phyloP scores from a whole-genome alignment of 2,888 invertebrate species.

The Mythimna vitellina region DNA sequence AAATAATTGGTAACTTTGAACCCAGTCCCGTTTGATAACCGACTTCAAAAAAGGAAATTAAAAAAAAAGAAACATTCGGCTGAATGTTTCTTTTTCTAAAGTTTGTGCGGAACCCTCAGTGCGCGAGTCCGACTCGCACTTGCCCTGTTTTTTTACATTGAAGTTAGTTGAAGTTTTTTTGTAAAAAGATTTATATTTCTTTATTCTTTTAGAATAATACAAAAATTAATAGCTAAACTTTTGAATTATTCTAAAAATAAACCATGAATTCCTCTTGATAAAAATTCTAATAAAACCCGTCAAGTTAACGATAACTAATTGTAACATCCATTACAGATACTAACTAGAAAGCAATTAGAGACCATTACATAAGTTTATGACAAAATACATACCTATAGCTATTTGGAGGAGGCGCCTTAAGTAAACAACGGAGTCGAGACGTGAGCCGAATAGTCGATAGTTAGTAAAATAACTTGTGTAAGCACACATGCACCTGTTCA shows the following conservation, averaged over 20 bases:
- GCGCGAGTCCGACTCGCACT: no score
- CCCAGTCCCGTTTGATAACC: neutral
- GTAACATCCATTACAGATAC: constrained; percentile 20
- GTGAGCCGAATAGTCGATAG: constrained; percentile 76
- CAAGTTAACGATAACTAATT: constrained; percentile 21
- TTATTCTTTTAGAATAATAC: no score
- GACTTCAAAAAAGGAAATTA: no score
- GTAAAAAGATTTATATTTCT: no score
- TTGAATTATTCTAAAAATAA: neutral
- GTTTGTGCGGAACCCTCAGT: no score
- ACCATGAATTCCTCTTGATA: constrained; percentile 5
- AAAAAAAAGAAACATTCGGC: no score
- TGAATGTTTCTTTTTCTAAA: no score
- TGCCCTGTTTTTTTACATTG: no score
- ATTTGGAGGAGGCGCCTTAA: constrained; percentile 37
- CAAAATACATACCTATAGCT: constrained; percentile 35
- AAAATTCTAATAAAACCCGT: neutral
- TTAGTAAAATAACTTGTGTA: constrained; percentile 81
- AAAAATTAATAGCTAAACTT: no score
- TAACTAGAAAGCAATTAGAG: constrained; percentile 39
- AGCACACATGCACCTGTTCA: constrained; percentile 87
- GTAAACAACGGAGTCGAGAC: constrained; percentile 70
- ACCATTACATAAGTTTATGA: constrained; percentile 26
- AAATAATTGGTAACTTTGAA: constrained; percentile 3
- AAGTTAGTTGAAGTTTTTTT: no score